These are phyloP conservation scores for Chloebia gouldiae DNA, from an alignment of 2,113 vertebrate genomes.

Conservation along the genomic window DNA sequence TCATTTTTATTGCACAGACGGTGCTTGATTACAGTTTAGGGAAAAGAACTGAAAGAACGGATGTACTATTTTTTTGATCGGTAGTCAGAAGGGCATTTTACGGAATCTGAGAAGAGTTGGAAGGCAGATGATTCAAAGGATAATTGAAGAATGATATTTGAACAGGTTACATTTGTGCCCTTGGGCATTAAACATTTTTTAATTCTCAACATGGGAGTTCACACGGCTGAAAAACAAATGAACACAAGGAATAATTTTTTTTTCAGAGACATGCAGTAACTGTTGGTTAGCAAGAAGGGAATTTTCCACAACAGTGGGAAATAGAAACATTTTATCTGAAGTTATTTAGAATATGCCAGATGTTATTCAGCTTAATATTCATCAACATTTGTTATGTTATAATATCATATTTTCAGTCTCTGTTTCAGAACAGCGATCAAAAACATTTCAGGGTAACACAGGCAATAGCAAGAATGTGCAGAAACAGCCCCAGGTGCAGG, in stretches of 20 bases:
- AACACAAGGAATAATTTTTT: conserved; percentile 10
- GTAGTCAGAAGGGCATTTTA: conserved; percentile 33
- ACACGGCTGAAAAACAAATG: conserved; percentile 13
- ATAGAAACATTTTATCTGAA: background rate
- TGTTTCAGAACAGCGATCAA: background rate
- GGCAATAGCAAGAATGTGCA: background rate
- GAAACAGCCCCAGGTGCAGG: background rate
- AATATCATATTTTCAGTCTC: background rate
- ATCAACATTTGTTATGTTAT: background rate
- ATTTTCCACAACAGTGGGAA: background rate
- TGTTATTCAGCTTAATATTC: background rate
- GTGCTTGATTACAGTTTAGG: conserved; percentile 36
- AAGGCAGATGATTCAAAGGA: conserved; percentile 43
- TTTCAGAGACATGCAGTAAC: background rate
- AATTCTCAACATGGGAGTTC: background rate
- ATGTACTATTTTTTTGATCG: conserved; percentile 23
- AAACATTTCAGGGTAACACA: background rate
- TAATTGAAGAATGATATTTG: conserved; percentile 50
- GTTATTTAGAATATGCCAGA: background rate
- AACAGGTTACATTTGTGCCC: conserved; percentile 46
- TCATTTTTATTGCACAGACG: conserved; percentile 21
- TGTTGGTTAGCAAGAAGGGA: background rate
- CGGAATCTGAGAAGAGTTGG: background rate
- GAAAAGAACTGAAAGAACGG: conserved; percentile 48
- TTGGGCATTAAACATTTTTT: background rate